Conservation (phyloP, 2,797 vertebrate genomes). For the Diplodus sargus region DNA sequence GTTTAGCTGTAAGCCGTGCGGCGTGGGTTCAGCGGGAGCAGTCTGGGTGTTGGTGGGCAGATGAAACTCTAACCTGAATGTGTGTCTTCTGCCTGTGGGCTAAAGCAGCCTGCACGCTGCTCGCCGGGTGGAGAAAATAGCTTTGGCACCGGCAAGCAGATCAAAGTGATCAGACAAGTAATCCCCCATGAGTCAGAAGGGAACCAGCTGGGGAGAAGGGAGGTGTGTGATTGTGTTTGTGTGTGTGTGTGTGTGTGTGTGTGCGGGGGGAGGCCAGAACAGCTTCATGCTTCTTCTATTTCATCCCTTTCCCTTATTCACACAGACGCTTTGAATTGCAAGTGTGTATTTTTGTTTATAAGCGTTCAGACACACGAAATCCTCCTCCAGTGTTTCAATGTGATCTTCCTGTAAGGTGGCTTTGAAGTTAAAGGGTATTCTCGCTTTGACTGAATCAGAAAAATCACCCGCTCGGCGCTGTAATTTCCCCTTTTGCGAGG, state of each 20-base stretch:
- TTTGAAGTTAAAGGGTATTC: conserved; percentile 81
- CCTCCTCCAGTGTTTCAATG: conserved; percentile 72
- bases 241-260: conserved; percentile 3
- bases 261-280: conserved; percentile 36
- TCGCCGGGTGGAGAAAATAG: conserved; percentile 74
- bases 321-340: conserved; percentile 18
- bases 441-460: conserved; percentile 77
- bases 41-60: conserved; percentile 62
- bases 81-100: conserved; percentile 62
- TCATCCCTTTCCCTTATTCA: conserved; percentile 69
- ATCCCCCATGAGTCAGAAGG: conserved; percentile 83
- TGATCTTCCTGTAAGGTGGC: conserved; percentile 75
- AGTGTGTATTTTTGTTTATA: conserved; percentile 44
- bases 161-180: conserved; percentile 84
- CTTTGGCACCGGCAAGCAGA: conserved; percentile 75
- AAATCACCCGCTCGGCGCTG: conserved; percentile 73
- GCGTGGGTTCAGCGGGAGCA: conserved; percentile 55
- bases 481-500: conserved; percentile 75
- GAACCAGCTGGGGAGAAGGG: conserved; percentile 65
- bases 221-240: neutral
- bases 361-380: conserved; percentile 43
- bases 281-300: conserved; percentile 60
- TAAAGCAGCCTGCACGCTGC: conserved; percentile 56
- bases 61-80: conserved; percentile 61
- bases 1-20: conserved; percentile 46